These are phyloP conservation scores for Pyrgus malvae DNA, from an alignment of 2,888 invertebrate genomes.

Conservation along the genomic window DNA sequence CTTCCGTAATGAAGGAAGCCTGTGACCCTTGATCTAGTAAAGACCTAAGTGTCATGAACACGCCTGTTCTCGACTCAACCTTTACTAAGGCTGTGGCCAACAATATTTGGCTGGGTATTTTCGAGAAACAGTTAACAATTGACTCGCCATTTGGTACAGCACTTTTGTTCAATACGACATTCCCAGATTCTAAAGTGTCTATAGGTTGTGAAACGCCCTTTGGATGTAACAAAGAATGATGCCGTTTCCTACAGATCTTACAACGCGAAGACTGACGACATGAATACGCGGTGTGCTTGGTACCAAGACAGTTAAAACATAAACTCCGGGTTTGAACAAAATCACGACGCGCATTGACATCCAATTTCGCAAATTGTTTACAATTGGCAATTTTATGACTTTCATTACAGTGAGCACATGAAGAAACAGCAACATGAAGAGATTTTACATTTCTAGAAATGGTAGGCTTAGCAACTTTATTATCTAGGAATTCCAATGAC, in stretches of 20 bases:
- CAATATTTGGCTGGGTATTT: slow-evolving; percentile 20
- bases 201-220: neutral
- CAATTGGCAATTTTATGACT: slow-evolving; percentile 35
- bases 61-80: slow-evolving; percentile 27
- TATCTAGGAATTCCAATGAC: slow-evolving; percentile 23
- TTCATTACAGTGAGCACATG: slow-evolving; percentile 5
- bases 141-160: slow-evolving; percentile 7
- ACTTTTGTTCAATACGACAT: no score
- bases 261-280: slow-evolving; percentile 32
- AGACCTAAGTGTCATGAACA: slow-evolving; percentile 25
- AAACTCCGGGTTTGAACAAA: slow-evolving; percentile 31
- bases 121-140: slow-evolving; percentile 24
- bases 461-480: neutral
- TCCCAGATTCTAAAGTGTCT: neutral
- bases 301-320: slow-evolving; percentile 37
- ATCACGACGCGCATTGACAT: slow-evolving; percentile 23
- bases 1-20: slow-evolving; percentile 38
- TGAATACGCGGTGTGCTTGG: slow-evolving; percentile 31
- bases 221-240: slow-evolving; percentile 32
- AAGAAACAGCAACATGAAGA: neutral
- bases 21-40: slow-evolving; percentile 40
- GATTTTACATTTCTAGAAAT: neutral
- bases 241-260: slow-evolving; percentile 29
- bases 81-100: slow-evolving; percentile 34
- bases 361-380: slow-evolving; percentile 32